A percentile compares a stretch with the other conserved stretches of the same genome.
Evolutionary conservation across 1,140 invertebrate species (phyloP).

Genomic region (Meteorus sp.): DNA sequence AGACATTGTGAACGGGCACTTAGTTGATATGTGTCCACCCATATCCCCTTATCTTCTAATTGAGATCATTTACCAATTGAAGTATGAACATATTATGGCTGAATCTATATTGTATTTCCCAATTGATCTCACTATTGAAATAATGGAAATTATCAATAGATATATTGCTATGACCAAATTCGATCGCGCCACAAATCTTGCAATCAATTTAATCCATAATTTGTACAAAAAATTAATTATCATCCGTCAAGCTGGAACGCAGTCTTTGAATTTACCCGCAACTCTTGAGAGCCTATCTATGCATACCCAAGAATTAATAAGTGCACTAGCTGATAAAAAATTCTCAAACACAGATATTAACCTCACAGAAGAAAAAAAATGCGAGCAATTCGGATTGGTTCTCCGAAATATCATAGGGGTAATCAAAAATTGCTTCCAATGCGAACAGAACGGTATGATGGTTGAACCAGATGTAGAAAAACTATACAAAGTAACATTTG

Average conservation of each 20-base stretch:
- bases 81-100: slow-evolving; percentile 44
- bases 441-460: background rate
- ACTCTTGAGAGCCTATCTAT: slow-evolving; percentile 32
- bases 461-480: slow-evolving; percentile 29
- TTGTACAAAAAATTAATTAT: slow-evolving; percentile 37
- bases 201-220: slow-evolving; percentile 32
- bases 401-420: slow-evolving; percentile 41
- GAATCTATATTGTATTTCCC: slow-evolving; percentile 45
- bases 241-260: slow-evolving; percentile 30
- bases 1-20: slow-evolving; percentile 39
- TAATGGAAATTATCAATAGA: slow-evolving; percentile 38
- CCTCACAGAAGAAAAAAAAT: slow-evolving; percentile 28
- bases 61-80: slow-evolving; percentile 45
- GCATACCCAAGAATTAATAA: slow-evolving; percentile 40
- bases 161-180: slow-evolving; percentile 39
- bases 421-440: slow-evolving; percentile 30
- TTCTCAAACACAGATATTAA: slow-evolving; percentile 29
- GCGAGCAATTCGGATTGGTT: slow-evolving; percentile 38
- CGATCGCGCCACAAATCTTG: slow-evolving; percentile 30
- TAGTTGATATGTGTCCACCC: slow-evolving; percentile 49
- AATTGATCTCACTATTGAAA: slow-evolving; percentile 46
- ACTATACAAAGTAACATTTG: slow-evolving; percentile 47
- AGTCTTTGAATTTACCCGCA: slow-evolving; percentile 28
- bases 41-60: slow-evolving; percentile 48
- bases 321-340: slow-evolving; percentile 29